Conservation (phyloP, 2,113 vertebrate species). For the Bothrops jararaca region DNA sequence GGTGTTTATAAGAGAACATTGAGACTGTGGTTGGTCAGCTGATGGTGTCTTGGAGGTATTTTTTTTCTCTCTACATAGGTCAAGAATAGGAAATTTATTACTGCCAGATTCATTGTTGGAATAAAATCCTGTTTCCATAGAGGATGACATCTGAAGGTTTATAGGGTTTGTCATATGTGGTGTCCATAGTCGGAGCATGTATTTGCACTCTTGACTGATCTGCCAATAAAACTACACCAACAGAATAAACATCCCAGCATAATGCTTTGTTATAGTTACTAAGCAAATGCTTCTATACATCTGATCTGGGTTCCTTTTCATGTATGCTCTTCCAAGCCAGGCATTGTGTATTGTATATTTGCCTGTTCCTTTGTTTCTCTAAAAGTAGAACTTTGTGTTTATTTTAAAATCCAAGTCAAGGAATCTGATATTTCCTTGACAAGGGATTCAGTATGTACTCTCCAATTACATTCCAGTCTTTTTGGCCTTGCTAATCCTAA, state of each 20-base stretch:
- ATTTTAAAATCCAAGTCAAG: not conserved
- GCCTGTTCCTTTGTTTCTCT: not conserved
- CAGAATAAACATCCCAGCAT: not conserved
- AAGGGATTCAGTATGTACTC: slow-evolving; percentile 23
- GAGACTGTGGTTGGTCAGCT: not conserved
- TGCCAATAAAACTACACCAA: not conserved
- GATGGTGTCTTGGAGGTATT: not conserved
- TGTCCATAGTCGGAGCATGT: not conserved
- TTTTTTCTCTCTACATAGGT: not conserved
- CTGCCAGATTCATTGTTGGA: not conserved
- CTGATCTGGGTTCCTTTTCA: not conserved
- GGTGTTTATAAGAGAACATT: not conserved
- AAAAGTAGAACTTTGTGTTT: not conserved
- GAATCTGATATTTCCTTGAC: slow-evolving; percentile 6
- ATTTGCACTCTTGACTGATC: not conserved
- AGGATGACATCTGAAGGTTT: not conserved
- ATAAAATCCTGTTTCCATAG: not conserved
- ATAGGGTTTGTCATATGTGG: not conserved
- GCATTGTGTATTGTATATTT: not conserved
- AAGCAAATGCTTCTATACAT: not conserved
- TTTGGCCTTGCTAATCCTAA: slow-evolving; percentile 10
- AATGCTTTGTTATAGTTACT: too few relatives aligned
- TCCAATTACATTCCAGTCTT: slow-evolving; percentile 34
- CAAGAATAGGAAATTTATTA: not conserved
- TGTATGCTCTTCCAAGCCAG: not conserved